A percentile compares a stretch with the other conserved stretches of the same genome.
phyloP scores from a whole-genome alignment of 2,797 vertebrate species.

The Heteromormyrus szaboi region DNA sequence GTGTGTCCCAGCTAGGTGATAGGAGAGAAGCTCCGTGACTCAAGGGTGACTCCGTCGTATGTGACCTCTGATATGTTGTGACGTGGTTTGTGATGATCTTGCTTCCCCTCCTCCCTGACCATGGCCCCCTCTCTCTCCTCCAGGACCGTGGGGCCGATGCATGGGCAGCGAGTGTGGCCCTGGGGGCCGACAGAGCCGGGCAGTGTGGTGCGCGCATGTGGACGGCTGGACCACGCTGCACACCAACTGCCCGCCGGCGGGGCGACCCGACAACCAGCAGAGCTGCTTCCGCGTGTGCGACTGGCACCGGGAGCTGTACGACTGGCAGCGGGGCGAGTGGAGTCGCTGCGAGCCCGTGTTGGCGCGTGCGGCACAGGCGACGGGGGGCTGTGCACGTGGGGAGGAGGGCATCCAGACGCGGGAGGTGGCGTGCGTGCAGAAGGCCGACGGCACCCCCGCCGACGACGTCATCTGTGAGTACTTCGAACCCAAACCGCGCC shows the following conservation, averaged over 20 bases:
- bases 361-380: constrained; percentile 55
- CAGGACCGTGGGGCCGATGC: constrained; percentile 91
- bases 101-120: background rate
- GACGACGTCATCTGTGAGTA: constrained; percentile 91
- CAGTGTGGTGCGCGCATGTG: constrained; percentile 88
- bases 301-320: constrained; percentile 90
- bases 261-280: constrained; percentile 82
- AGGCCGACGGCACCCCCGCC: constrained; percentile 61
- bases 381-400: constrained; percentile 69
- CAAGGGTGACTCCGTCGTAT: background rate
- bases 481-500: constrained; percentile 86
- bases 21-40: background rate
- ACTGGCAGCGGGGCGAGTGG: constrained; percentile 88
- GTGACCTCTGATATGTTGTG: background rate
- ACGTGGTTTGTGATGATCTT: background rate
- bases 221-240: constrained; percentile 94
- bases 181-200: constrained; percentile 85
- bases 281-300: constrained; percentile 90
- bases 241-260: constrained; percentile 76
- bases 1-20: background rate
- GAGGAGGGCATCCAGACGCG: constrained; percentile 90
- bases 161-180: constrained; percentile 94
- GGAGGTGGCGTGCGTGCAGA: constrained; percentile 82
- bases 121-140: constrained; percentile 11
- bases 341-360: constrained; percentile 80